A percentile compares a stretch with the other conserved stretches of the same genome.
phyloP scores from a whole-genome alignment of 2,888 invertebrate genomes.

The Silvanus unidentatus region DNA sequence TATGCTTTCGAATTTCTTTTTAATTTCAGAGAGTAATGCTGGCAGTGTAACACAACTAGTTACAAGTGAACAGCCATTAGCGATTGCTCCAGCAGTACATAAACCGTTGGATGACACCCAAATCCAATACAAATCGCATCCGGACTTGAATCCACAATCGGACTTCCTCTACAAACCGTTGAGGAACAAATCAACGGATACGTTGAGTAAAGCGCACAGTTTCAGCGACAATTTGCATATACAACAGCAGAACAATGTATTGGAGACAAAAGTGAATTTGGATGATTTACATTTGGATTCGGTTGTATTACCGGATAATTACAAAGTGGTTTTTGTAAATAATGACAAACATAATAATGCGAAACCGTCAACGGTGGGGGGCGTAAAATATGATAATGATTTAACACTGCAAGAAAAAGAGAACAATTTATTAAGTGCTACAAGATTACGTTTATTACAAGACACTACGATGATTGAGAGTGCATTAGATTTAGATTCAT shows the following conservation, averaged over 20 bases:
- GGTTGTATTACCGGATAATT: slow-evolving; percentile 41
- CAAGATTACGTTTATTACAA: slow-evolving; percentile 70
- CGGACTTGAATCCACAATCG: slow-evolving; percentile 26
- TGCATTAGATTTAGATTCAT: slow-evolving; percentile 79
- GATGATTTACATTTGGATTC: slow-evolving; percentile 55
- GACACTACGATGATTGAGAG: slow-evolving; percentile 90
- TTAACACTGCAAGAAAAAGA: slow-evolving; percentile 44
- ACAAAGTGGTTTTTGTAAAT: slow-evolving; percentile 27
- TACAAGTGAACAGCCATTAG: slow-evolving; percentile 58
- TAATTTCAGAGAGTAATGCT: slow-evolving; percentile 61
- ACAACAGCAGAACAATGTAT: slow-evolving; percentile 14
- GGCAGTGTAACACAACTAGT: slow-evolving; percentile 62
- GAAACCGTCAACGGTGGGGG: slow-evolving; percentile 2
- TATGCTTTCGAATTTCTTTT: too few relatives aligned
- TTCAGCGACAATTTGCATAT: slow-evolving; percentile 33
- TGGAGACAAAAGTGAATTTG: slow-evolving; percentile 35
- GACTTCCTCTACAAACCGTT: neutral
- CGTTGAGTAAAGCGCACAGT: slow-evolving; percentile 39
- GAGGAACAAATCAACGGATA: slow-evolving; percentile 5
- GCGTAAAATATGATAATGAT: slow-evolving; percentile 39
- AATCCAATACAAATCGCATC: slow-evolving; percentile 44
- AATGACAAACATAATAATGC: slow-evolving; percentile 25
- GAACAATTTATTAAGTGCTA: slow-evolving; percentile 58
- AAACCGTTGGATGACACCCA: slow-evolving; percentile 31
- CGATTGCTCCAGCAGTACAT: slow-evolving; percentile 40